These are phyloP conservation scores for Alentia gelatinosa DNA, from an alignment of 2,888 invertebrate genomes.

Conservation along the genomic window DNA sequence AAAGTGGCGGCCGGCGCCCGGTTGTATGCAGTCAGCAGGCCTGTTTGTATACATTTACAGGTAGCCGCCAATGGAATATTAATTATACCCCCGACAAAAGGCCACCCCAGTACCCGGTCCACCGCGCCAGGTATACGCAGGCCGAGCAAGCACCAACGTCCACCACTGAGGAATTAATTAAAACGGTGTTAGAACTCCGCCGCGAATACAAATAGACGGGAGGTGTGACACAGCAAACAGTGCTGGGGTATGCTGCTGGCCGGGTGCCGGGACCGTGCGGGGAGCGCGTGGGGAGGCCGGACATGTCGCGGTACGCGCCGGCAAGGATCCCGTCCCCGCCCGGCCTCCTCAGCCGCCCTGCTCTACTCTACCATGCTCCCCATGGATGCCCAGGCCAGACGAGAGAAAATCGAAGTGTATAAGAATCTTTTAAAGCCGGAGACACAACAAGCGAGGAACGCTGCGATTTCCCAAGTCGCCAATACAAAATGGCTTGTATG, in stretches of 20 bases:
- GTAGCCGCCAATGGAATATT: conserved; percentile 9
- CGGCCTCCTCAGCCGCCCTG: no score
- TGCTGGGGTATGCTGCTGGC: no score
- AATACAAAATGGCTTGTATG: no score
- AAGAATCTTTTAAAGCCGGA: no score
- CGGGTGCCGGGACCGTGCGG: no score
- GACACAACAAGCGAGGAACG: no score
- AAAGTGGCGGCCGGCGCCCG: neutral
- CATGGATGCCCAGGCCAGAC: no score
- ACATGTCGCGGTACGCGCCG: neutral
- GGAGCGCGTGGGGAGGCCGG: neutral
- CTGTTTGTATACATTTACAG: conserved; percentile 11
- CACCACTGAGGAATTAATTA: conserved; percentile 8
- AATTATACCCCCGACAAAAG: neutral
- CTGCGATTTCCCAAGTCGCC: no score
- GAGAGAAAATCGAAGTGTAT: no score
- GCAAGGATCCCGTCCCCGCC: no score
- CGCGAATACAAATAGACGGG: conserved; percentile 10
- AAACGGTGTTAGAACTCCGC: neutral
- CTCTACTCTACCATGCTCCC: no score
- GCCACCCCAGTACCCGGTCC: neutral
- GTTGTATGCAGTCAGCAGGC: neutral
- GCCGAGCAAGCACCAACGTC: neutral
- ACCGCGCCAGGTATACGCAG: neutral
- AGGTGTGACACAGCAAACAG: neutral